Evolutionary conservation across 2,888 invertebrate species (phyloP).

Genomic region (Abscondita cerata): DNA sequence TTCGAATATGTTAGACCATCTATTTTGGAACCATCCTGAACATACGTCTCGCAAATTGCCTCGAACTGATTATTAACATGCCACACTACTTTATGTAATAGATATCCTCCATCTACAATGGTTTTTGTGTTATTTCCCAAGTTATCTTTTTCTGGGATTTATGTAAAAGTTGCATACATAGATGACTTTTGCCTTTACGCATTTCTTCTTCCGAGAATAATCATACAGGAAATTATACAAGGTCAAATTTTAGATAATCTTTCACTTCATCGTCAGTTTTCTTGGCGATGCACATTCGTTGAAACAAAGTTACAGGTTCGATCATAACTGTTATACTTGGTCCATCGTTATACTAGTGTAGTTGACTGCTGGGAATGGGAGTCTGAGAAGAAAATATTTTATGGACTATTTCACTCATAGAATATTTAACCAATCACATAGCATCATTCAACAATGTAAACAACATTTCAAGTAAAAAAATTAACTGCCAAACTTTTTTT

Average conservation of each 20-base stretch:
- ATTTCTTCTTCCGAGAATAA: slow-evolving; percentile 38
- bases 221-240: slow-evolving; percentile 37
- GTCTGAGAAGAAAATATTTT: no score
- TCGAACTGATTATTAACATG: slow-evolving; percentile 31
- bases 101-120: slow-evolving; percentile 46
- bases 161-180: slow-evolving; percentile 30
- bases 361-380: no score
- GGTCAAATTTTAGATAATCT: slow-evolving; percentile 38
- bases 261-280: slow-evolving; percentile 43
- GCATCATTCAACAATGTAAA: no score
- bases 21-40: no score
- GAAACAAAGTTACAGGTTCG: slow-evolving; percentile 39
- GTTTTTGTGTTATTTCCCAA: slow-evolving; percentile 29
- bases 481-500: no score
- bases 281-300: slow-evolving; percentile 41
- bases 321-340: no score
- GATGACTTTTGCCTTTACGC: slow-evolving; percentile 38
- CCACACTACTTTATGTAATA: slow-evolving; percentile 47
- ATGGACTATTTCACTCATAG: no score
- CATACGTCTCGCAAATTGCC: slow-evolving; percentile 38
- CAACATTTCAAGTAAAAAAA: no score
- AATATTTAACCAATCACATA: no score
- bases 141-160: slow-evolving; percentile 20
- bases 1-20: no score
- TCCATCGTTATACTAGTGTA: no score